Percentiles rank a stretch among this genome's conserved stretches.
phyloP scores from a whole-genome alignment of 2,888 invertebrate species.

The Ophion ellenae region DNA sequence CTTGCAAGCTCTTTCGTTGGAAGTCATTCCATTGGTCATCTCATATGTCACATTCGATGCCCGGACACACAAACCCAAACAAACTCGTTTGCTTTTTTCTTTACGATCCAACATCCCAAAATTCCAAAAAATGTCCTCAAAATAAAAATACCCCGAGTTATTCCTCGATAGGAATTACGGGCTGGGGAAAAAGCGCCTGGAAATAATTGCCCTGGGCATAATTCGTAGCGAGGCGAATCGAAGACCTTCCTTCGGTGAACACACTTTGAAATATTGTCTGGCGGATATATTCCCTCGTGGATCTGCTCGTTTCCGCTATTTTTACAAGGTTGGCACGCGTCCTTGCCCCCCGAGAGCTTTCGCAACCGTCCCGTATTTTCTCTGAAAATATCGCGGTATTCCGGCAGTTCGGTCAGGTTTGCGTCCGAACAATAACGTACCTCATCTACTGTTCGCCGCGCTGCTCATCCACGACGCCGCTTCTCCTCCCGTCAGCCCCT shows the following conservation, averaged over 20 bases:
- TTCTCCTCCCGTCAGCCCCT: slow-evolving; percentile 6
- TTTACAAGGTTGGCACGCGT: slow-evolving; percentile 63
- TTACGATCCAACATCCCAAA: no score
- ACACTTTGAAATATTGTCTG: slow-evolving; percentile 53
- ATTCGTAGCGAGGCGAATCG: slow-evolving; percentile 28
- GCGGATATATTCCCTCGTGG: slow-evolving; percentile 44
- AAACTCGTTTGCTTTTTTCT: no score
- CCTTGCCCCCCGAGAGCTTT: slow-evolving; percentile 51
- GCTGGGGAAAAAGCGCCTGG: not conserved
- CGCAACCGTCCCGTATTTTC: slow-evolving; percentile 57
- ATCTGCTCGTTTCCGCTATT: slow-evolving; percentile 40
- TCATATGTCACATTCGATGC: no score
- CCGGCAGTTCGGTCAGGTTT: slow-evolving; percentile 44
- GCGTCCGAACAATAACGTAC: slow-evolving; percentile 58
- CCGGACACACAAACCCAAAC: no score
- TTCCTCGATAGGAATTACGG: not conserved
- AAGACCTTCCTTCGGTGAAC: slow-evolving; percentile 19
- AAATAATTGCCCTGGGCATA: not conserved
- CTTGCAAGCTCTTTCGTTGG: no score
- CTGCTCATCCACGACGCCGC: slow-evolving; percentile 47
- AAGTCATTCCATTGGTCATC: no score
- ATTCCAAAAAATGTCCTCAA: not conserved
- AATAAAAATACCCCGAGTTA: not conserved
- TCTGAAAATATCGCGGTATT: slow-evolving; percentile 63
- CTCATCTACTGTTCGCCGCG: slow-evolving; percentile 56